Evolutionary conservation across 2,113 vertebrate species (phyloP).

Genomic region (Jaculus jaculus): DNA sequence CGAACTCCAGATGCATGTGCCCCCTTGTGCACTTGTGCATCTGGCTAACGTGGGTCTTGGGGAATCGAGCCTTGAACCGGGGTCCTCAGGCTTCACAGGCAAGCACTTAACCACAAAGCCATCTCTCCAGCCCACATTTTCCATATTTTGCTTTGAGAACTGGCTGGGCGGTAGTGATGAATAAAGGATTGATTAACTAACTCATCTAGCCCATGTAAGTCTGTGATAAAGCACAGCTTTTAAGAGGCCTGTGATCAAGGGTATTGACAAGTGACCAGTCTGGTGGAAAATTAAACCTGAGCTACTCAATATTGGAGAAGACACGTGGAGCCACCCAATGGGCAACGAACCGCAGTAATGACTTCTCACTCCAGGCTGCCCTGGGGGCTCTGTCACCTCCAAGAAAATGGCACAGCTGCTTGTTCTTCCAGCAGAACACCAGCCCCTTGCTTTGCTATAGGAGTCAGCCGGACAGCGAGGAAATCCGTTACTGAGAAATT

Average conservation of each 20-base stretch:
- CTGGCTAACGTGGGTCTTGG: no score
- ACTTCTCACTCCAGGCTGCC: background rate
- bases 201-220: background rate
- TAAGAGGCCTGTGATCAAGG: background rate
- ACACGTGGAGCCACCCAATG: background rate
- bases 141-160: background rate
- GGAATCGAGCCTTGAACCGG: no score
- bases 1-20: no score
- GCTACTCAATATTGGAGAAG: background rate
- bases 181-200: background rate
- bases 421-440: background rate
- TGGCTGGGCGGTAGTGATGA: background rate
- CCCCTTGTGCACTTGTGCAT: no score
- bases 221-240: background rate
- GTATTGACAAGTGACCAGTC: background rate
- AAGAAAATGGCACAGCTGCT: background rate
- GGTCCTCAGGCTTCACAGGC: no score
- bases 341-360: background rate
- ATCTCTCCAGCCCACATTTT: no score
- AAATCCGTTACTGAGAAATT: background rate
- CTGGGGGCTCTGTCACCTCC: no score
- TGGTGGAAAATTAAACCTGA: background rate
- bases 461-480: background rate
- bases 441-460: no score
- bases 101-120: no score